Evolutionary conservation across 2,888 invertebrate species (phyloP).

Genomic region (Stramonita haemastoma): DNA sequence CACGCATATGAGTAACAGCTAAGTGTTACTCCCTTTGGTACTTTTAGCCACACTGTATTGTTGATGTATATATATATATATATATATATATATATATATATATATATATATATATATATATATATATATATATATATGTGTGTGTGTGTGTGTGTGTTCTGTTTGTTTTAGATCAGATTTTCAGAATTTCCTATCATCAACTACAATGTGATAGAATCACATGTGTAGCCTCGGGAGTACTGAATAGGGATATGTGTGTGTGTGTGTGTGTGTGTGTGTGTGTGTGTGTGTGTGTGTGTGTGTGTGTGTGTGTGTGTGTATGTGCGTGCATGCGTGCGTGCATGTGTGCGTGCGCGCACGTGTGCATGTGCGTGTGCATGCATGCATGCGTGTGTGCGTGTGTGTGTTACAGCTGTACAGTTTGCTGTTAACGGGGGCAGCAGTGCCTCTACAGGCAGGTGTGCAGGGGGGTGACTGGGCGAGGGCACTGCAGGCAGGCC

Average conservation of each 20-base stretch:
- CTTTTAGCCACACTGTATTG: too few relatives aligned
- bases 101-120: neutral
- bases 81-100: neutral
- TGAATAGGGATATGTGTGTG: too few relatives aligned
- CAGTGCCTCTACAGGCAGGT: conserved; percentile 59
- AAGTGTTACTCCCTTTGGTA: too few relatives aligned
- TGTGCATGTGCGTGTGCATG: neutral
- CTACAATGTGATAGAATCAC: too few relatives aligned
- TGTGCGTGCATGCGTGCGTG: neutral
- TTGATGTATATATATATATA: neutral
- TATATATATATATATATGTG: neutral
- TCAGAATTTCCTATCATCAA: too few relatives aligned
- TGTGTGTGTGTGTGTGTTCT: neutral
- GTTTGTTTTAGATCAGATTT: too few relatives aligned
- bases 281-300: neutral
- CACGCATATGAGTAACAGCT: too few relatives aligned
- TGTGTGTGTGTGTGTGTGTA: neutral
- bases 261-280: conserved; percentile 9
- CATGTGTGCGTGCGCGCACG: neutral
- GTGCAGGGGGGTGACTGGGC: conserved; percentile 78
- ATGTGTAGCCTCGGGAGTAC: too few relatives aligned
- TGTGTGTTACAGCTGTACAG: conserved; percentile 82
- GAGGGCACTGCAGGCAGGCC: conserved; percentile 80
- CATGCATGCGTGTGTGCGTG: neutral
- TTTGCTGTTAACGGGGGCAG: conserved; percentile 83